Base-by-base conservation (phyloP, 2,113 vertebrate genomes). In the Triplophysa tibetana region DNA sequence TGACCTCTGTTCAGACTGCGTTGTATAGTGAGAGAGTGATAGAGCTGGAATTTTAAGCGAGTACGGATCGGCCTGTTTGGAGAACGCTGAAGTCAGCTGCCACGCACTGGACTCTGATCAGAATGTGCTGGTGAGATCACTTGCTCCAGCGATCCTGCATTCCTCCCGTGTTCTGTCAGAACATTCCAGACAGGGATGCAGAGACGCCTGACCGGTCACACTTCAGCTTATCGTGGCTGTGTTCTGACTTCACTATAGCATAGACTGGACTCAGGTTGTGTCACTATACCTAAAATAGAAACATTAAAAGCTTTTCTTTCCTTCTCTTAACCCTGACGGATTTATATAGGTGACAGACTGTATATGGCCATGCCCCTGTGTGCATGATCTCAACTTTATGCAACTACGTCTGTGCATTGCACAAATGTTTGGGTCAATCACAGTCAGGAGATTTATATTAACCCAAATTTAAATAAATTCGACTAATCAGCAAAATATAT, bases 121-220 rank as follows among this genome's bases (percentile, higher is more conserved):
- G 48, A 65, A 70, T 66, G 79, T 62, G 58, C 73, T 41, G 65
- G 70, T 76, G 77, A 73, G 80, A 70, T 79, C 76, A 81, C 56
- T 48, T 29, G 63, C 61, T 72, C 78, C 50, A 76, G 56, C 24
- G 48, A 38, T 77, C 52, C 23, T 12, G 65, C 80, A 77, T 82
- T 85, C 83, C 80, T 76, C 4, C 61, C 43, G 16, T 67, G 61
- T 61, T 29, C 62, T 29, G 72, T 85, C 83, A 82, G 45, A 52
- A 64, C 75, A 85, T 82, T 82, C 75, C 65, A 61, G 73, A 21
- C 73, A 69, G 43, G 9, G 38, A 54, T 81, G 43, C 33, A 4
- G 33, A 65, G 33, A 60, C 45, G 38, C 33, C 48, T 54, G 54
- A 52, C 79, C 60, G 82, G 61, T 68, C 41, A 19, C 23, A 64